Base-by-base conservation (phyloP, 2,797 vertebrate species). In the Pantherophis vulpinus region DNA sequence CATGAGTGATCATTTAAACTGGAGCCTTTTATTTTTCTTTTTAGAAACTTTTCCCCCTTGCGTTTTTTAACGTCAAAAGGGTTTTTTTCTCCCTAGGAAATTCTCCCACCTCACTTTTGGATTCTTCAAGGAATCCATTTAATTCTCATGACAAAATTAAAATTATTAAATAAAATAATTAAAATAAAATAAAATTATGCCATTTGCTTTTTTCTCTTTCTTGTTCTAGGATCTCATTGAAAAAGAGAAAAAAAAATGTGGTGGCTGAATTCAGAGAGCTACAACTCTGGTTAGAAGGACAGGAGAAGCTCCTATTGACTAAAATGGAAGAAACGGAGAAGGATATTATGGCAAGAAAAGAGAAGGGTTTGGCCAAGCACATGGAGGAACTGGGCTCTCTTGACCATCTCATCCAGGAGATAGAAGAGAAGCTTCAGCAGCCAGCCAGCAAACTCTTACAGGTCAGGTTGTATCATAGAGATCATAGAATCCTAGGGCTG, bases 11-110 rank as follows among this genome's bases (percentile, higher is more conserved):
- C 23, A 61, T 61, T 61, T 61, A 25, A 60, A 60, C 20, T 25
- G 20, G 7, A 14, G 60, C 59, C 59, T 9, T 25, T 60, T 60
- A 37, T 66, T n/a, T 66, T 66, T n/a, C 42, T 42, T 42, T 42
- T 66, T n/a, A 66, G 5, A 66, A 14, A 66, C 29, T 4, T 66
- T n/a, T n/a, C 16, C 29, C 11, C 1, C 11, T 27, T 13, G 1
- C 4, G 4, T 4, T n/a, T 66, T 4, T n/a, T n/a, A 2, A 14
- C 1, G 0, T 14, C 12, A 66, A 66, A n/a, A 66, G 11, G 1
- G 4, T 14, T 29, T 63, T 29, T n/a, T 6, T 2, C 2, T 37
- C 11, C 61, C 1, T 29, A 29, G 61, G 61, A 63, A 29, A 63
- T 63, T 29, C 61, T 63, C 25, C 60, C 27, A 63, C 2, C 60